phyloP scores from a whole-genome alignment of 2,888 invertebrate species.

The Pollenia amentaria region DNA sequence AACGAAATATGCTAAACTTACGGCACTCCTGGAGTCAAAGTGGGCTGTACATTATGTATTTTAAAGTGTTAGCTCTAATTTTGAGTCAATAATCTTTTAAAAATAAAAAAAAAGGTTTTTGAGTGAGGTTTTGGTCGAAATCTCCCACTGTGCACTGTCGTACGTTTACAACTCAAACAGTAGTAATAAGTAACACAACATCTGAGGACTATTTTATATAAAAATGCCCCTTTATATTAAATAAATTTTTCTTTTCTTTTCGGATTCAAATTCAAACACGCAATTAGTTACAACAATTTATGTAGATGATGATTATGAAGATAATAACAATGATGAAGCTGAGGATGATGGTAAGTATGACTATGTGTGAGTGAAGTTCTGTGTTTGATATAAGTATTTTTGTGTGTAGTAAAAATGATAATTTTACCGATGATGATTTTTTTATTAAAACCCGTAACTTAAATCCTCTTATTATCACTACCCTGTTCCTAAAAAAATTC shows the following conservation, averaged over 20 bases:
- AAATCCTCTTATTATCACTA: constrained; percentile 61
- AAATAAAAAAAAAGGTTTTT: too few relatives aligned
- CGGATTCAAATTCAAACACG: constrained; percentile 61
- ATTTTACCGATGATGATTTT: constrained; percentile 37
- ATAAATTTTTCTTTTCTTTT: constrained; percentile 1
- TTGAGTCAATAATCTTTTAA: too few relatives aligned
- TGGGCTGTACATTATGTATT: too few relatives aligned
- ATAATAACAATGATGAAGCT: constrained; percentile 27
- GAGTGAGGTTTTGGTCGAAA: too few relatives aligned
- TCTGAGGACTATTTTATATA: constrained; percentile 63
- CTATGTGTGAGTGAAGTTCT: neutral
- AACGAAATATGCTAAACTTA: too few relatives aligned
- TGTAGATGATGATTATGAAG: constrained; percentile 34
- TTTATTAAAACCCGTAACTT: constrained; percentile 28
- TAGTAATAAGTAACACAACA: constrained; percentile 49
- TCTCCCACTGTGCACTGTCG: neutral
- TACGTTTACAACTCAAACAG: constrained; percentile 36
- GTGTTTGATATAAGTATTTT: neutral
- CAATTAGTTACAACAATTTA: constrained; percentile 71
- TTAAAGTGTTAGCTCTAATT: too few relatives aligned
- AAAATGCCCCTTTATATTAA: constrained; percentile 57
- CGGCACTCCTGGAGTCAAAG: too few relatives aligned
- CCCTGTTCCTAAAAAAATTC: constrained; percentile 44
- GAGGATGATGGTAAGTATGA: constrained; percentile 31
- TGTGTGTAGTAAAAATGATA: constrained; percentile 20